Evolutionary conservation across 2,797 vertebrate species (phyloP), one percentile per base, ranked within the genome.

Genomic region (Pteronotus mesoamericanus): DNA sequence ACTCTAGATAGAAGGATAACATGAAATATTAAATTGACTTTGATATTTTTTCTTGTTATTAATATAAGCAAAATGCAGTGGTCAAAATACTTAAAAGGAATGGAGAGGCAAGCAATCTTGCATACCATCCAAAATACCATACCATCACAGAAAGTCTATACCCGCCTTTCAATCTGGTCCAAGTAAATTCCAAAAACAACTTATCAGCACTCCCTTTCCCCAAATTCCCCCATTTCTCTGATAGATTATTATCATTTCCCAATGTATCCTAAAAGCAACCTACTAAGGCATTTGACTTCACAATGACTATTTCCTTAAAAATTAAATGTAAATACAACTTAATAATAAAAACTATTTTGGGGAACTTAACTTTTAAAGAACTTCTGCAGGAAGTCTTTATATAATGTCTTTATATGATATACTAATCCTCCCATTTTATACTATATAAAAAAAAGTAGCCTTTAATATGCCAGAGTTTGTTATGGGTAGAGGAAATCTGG

Each of bases 101-200:
- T 14, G 46, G 24, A 74, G 34, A 37, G 15, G 12, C 44, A 93
- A 95, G 37, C 39, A 94, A 64, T 66, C 48, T 21, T 91, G 19
- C 48, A 57, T 6, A 64, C 19, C 46, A 92, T 24, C 29, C 72
- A 94, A 94, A 97, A 89, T 53, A 75, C 32, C 94, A 34, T 86
- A 57, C 5, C 69, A 86, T 74, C 29, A 48, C 86, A 71, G 10
- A 86, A 90, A 74, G 44, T 21, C 80, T 82, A 82, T 64, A 39
- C 8, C 34, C 72, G 66, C 37, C 66, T 91, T 96, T 78, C 34
- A 89, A 79, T 22, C 21, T 71, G 51, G 64, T 75, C 69, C 71
- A 94, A 77, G 39, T 59, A 83, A 69, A 94, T 59, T 88, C 64
- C 71, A 72, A 95, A 92, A 96, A 64, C 79, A 96, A 95, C 74